Base-by-base conservation (phyloP, 2,113 vertebrate genomes). In the Nothobranchius furzeri region DNA sequence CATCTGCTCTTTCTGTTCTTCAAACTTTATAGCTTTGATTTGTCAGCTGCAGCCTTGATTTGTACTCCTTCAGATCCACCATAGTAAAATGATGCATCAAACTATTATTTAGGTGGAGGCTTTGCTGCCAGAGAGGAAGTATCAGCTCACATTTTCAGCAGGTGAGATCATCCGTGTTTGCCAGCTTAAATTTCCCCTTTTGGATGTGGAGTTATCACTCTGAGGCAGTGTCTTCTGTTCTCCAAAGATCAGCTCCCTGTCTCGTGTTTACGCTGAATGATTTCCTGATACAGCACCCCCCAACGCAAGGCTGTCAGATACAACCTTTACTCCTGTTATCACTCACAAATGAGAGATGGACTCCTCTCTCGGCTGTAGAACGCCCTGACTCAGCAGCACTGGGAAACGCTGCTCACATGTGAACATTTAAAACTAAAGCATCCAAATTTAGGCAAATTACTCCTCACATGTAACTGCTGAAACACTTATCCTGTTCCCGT, bases 91-190 rank as follows among this genome's bases (percentile, higher is more conserved):
- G 47, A 78, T 68, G 79, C 67, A 63, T 56, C 46, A 59, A 55
- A 3, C 54, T 50, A 45, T 84, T 85, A 76, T 72, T 64, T 62
- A 62, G 66, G 76, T 78, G 76, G 81, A 87, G 79, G 62, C 71
- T 72, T 60, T 9, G 43, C 72, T 64, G 62, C 64, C 51, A 67
- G 53, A 64, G 75, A 84, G 81, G 81, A 84, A 82, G 71, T 68
- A 85, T 70, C 74, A 50, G 24, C 60, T 66, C 74, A 65, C 81
- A 85, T 87, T 77, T 56, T 80, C 82, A 9, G 40, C 0, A 9
- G 60, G 72, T 89, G 86, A 90, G 82, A 75, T 90, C 89, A 90
- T 65, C 65, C 57, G 47, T 40, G 53, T 80, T 40, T 7, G 6
- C 72, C 69, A 71, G 48, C 76, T 79, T 59, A 51, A 77, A 66